A percentile compares a stretch with the other conserved stretches of the same genome.
Conservation (phyloP, 2,888 invertebrate species). For the Gortyna flavago region DNA sequence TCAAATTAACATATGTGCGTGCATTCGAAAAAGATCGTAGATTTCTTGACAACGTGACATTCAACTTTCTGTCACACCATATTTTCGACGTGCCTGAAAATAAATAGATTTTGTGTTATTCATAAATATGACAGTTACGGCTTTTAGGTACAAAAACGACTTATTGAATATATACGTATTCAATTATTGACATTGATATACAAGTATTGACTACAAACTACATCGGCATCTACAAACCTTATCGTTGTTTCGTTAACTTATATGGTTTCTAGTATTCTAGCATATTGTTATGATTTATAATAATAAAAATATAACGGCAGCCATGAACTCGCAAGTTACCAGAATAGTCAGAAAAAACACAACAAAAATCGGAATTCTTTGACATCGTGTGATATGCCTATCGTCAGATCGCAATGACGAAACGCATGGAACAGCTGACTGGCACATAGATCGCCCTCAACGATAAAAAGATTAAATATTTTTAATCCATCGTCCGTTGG, state of each 20-base stretch:
- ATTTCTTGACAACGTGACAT: constrained; percentile 6
- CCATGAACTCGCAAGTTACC: constrained; percentile 16
- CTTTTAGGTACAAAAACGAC: not conserved
- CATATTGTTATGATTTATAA: constrained; percentile 36
- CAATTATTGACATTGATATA: too few species aligned
- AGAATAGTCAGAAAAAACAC: constrained; percentile 42
- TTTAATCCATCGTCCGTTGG: constrained; percentile 50
- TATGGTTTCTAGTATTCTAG: constrained; percentile 54
- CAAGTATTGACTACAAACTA: constrained; percentile 30
- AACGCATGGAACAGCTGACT: constrained; percentile 60
- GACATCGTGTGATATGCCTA: constrained; percentile 47
- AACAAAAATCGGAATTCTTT: constrained; percentile 28
- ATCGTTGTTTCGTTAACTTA: constrained; percentile 40
- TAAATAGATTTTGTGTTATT: constrained; percentile 37
- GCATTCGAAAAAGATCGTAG: constrained; percentile 11
- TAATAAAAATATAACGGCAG: constrained; percentile 45
- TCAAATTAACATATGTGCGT: not conserved
- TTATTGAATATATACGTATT: constrained; percentile 37
- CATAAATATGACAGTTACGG: not conserved
- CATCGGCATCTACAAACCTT: constrained; percentile 29
- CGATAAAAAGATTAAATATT: constrained; percentile 62
- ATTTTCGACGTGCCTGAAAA: constrained; percentile 45
- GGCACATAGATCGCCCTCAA: constrained; percentile 52
- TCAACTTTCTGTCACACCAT: constrained; percentile 13
- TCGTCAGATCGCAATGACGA: constrained; percentile 60